Percentiles rank a stretch among this genome's conserved stretches.
Conservation (phyloP, 2,797 vertebrate species). For the Hozukius guyotensis region DNA sequence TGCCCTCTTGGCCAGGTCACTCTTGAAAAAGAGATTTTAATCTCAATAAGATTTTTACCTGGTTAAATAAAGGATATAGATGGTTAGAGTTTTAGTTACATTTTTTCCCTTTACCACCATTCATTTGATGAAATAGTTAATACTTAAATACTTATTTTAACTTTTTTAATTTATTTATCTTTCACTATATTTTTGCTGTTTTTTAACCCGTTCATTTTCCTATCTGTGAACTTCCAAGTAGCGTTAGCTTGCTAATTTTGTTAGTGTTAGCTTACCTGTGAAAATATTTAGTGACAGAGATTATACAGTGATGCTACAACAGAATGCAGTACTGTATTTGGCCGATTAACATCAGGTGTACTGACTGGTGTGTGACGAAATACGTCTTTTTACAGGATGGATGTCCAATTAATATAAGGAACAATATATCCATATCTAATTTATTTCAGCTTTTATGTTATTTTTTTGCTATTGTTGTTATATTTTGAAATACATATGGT, state of each 20-base stretch:
- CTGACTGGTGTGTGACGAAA: too few relatives aligned
- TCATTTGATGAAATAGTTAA: background rate
- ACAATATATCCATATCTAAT: background rate
- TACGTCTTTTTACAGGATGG: background rate
- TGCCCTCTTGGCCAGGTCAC: too few relatives aligned
- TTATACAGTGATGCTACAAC: too few relatives aligned
- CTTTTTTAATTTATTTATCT: background rate
- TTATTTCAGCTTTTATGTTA: background rate
- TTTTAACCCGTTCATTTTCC: background rate
- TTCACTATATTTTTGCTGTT: background rate
- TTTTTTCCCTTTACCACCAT: background rate
- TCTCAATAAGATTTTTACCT: too few relatives aligned
- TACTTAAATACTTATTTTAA: background rate
- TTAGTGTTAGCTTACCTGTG: background rate
- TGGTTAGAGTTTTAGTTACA: too few relatives aligned
- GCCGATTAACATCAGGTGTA: too few relatives aligned
- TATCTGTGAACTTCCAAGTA: background rate
- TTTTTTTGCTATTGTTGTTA: background rate
- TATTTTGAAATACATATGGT: background rate
- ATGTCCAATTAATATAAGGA: background rate
- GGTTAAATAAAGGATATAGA: too few relatives aligned
- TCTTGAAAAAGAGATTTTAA: too few relatives aligned
- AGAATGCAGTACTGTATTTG: too few relatives aligned
- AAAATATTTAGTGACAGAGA: too few relatives aligned
- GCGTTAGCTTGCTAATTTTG: background rate